Base-by-base conservation (phyloP, 2,797 vertebrate species). In the Poecilia velifera region DNA sequence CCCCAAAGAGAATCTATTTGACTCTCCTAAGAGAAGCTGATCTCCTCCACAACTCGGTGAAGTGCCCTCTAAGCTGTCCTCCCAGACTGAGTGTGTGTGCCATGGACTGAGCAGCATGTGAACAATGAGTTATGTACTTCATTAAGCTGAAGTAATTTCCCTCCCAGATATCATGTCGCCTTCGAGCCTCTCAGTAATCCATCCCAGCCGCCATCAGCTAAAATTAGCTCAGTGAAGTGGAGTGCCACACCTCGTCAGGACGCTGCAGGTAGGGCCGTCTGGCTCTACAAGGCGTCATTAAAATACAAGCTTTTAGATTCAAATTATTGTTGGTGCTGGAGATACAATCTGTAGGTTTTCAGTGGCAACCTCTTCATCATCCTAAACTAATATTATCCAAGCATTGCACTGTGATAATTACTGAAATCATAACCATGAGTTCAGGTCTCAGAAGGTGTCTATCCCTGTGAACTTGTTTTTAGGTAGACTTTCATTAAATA, bases 131-230 rank as follows among this genome's bases (percentile, higher is more conserved):
- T 93, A 95, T 93, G 90, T 92, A 92, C 90, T 94, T 94, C 90
- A 95, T 95, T 95, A 93, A 91, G 93, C 90, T 89, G 76, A 86
- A 91, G 92, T 93, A 85, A 94, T 94, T 93, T 94, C 90, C 91
- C 89, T 92, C 84, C 79, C 76, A 90, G 90, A 93, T 94, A 93
- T 93, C 87, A 90, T 73, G 83, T 93, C 88, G 80, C 90, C 84
- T 92, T 89, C 86, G 76, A 85, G 87, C 83, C 82, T 73, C 84
- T 82, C 73, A 74, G 87, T 92, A 89, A 94, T 94, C 90, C 90
- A 94, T 93, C 92, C 88, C 82, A 68, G 74, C 85, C 81, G 87
- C 74, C 86, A 72, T 75, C 74, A 78, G 84, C 91, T 93, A 93
- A 90, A 91, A 92, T 93, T 90, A 91, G 90, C 85, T 86, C 74